Conservation (phyloP, 1,140 invertebrate species). For the Berghia stephanieae region DNA sequence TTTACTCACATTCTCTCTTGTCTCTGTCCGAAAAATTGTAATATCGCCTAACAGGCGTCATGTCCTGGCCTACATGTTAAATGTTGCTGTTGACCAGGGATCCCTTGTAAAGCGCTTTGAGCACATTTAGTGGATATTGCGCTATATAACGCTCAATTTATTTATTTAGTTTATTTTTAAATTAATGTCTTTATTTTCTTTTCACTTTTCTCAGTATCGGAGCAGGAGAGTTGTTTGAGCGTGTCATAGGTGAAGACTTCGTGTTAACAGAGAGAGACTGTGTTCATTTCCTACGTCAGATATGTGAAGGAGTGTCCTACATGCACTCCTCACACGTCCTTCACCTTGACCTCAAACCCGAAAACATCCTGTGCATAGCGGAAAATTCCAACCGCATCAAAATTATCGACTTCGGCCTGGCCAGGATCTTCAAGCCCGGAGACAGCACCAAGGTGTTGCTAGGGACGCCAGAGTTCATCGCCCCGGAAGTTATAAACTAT, state of each 20-base stretch:
- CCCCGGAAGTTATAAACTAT: conserved; percentile 92
- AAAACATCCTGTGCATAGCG: conserved; percentile 91
- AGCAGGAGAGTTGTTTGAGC: conserved; percentile 91
- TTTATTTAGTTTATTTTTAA: no score
- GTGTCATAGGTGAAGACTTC: conserved; percentile 91
- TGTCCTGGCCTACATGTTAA: no score
- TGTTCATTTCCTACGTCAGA: conserved; percentile 90
- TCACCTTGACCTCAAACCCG: conserved; percentile 92
- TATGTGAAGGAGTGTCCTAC: conserved; percentile 88
- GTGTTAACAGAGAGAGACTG: conserved; percentile 90
- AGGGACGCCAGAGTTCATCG: conserved; percentile 93
- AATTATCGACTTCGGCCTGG: conserved; percentile 90
- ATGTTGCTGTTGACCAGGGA: no score
- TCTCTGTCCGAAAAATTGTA: no score
- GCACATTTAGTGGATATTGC: no score
- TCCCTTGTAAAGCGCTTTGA: no score
- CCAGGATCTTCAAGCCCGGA: conserved; percentile 77
- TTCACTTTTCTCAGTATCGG: conserved; percentile 75
- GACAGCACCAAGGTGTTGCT: conserved; percentile 81
- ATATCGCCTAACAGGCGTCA: no score
- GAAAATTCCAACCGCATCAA: conserved; percentile 83
- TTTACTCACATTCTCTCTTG: no score
- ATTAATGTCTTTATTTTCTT: no score
- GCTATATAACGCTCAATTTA: no score
- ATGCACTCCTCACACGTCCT: conserved; percentile 87